These are phyloP conservation scores for Drymonia ruficornis DNA, from an alignment of 2,888 invertebrate genomes.

Conservation along the genomic window DNA sequence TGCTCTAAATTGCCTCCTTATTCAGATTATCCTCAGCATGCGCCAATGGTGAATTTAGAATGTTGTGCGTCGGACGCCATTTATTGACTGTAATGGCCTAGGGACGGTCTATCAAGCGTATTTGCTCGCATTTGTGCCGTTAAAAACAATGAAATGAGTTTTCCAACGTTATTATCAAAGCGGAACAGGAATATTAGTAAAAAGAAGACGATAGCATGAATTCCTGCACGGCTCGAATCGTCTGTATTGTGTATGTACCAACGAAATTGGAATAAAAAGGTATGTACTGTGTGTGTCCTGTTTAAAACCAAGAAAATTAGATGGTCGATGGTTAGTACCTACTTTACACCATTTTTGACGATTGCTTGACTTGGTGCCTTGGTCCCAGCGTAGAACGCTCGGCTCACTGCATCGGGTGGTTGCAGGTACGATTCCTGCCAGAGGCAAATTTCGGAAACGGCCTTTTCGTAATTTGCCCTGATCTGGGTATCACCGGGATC, in stretches of 20 bases:
- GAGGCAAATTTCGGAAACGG: too few relatives aligned
- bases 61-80: constrained; percentile 53
- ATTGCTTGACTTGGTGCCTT: too few relatives aligned
- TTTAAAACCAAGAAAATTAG: too few relatives aligned
- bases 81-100: constrained; percentile 62
- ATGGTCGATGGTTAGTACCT: too few relatives aligned
- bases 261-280: too few relatives aligned
- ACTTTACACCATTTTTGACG: too few relatives aligned
- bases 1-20: constrained; percentile 63
- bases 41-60: constrained; percentile 57
- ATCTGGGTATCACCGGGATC: too few relatives aligned
- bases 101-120: constrained; percentile 48
- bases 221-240: not conserved
- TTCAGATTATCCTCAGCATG: constrained; percentile 64
- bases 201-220: not conserved
- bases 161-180: constrained; percentile 39
- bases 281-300: too few relatives aligned
- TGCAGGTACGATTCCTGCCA: too few relatives aligned
- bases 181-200: constrained; percentile 20
- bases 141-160: constrained; percentile 66
- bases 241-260: not conserved
- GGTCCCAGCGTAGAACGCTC: too few relatives aligned
- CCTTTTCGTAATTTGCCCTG: too few relatives aligned
- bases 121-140: constrained; percentile 47
- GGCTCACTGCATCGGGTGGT: too few relatives aligned